Evolutionary conservation across 2,888 invertebrate species (phyloP), one percentile per base, ranked within the genome.

Genomic region (Phortica magna): DNA sequence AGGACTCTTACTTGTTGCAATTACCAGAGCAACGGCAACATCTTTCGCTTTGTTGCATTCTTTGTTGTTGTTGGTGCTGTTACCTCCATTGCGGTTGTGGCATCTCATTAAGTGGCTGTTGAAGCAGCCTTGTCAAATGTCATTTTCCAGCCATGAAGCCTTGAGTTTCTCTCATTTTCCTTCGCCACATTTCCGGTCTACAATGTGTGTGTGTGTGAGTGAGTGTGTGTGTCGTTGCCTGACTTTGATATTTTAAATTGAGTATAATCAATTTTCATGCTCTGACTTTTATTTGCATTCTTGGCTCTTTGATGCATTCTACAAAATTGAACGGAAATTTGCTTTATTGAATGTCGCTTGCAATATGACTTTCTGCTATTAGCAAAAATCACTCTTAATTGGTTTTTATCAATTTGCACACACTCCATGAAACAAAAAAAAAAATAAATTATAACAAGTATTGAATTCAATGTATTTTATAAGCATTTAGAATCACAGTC

Each of bases 91-190:
- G 48, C 31, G 31, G 31, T 31, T 48, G 14, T 48, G 9, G 48
- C 9, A 14, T 48, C 70, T 71, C 55, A 71, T 64, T 73, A 61
- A 48, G 59, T 73, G 59, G 55, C 73, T 59, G 17, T 59, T 43
- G 39, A 7, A n/a, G 65, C 65, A 41, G 65, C 65, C 12, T 14
- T 9, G 59, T 17, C 17, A 59, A 59, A 48, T 48, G 48, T 48
- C 10, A 48, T 48, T 48, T 59, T 59, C 59, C 53, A n/a, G 10
- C 53, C 10, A n/a, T n/a, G 7, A 53, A 53, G 53, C 53, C 4
- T 10, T 5, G 53, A 14, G 53, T 53, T 53, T n/a, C 53, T 3
- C 31, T 31, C 31, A 31, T 31, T 31, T 31, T 31, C 31, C 31
- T 31, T 31, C 5, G 31, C 31, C 31, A 6, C 10, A 48, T 48